Evolutionary conservation across 1,140 invertebrate genomes (phyloP).

Genomic region (Drosophila pandora): DNA sequence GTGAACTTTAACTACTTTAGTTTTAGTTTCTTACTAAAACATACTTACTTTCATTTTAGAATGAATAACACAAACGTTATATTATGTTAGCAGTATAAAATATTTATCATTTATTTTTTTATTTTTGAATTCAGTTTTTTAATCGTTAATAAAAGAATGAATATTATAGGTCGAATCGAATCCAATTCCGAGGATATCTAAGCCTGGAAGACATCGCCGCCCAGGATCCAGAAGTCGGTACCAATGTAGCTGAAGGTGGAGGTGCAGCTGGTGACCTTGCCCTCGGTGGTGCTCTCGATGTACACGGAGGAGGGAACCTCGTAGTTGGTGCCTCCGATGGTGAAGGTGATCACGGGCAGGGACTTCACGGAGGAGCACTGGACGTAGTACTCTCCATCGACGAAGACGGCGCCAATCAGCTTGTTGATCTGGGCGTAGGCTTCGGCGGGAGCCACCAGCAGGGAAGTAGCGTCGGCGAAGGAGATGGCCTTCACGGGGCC

Average conservation of each 20-base stretch:
- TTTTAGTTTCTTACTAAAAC: too few relatives aligned
- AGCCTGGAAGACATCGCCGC: constrained; percentile 83
- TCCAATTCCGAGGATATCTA: not conserved
- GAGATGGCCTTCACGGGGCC: constrained; percentile 88
- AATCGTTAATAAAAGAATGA: not conserved
- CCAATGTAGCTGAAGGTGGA: constrained; percentile 91
- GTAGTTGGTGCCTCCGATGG: constrained; percentile 58
- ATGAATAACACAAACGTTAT: not conserved
- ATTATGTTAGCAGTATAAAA: not conserved
- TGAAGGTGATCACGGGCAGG: constrained; percentile 59
- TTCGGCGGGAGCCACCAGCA: constrained; percentile 87
- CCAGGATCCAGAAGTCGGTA: constrained; percentile 85
- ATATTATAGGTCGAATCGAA: not conserved
- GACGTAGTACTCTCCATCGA: constrained; percentile 55
- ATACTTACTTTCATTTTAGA: too few relatives aligned
- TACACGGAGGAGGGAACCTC: constrained; percentile 53
- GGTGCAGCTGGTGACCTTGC: constrained; percentile 88
- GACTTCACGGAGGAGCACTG: constrained; percentile 43
- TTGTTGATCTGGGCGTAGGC: constrained; percentile 47
- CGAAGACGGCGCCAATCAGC: constrained; percentile 41
- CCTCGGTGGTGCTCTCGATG: constrained; percentile 86
- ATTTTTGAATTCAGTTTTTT: not conserved
- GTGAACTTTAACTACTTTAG: too few relatives aligned
- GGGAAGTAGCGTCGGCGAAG: constrained; percentile 90
- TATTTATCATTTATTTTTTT: not conserved